These are phyloP conservation scores for Lobophora halterata DNA, from an alignment of 2,888 invertebrate species.

Conservation along the genomic window DNA sequence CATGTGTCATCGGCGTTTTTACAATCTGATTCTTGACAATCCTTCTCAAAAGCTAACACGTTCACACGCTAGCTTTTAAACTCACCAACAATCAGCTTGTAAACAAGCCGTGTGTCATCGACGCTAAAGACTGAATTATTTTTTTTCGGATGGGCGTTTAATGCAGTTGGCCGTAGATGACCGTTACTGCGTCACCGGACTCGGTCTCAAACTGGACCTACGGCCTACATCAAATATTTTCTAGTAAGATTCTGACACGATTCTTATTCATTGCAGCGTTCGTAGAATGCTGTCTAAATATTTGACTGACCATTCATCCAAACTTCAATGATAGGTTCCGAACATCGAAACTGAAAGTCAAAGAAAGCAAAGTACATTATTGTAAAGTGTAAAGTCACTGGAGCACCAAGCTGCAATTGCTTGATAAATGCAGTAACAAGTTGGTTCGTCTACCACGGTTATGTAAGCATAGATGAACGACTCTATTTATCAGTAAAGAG, in stretches of 20 bases:
- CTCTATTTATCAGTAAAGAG: neutral
- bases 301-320: conserved; percentile 28
- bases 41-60: too few relatives aligned
- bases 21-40: too few relatives aligned
- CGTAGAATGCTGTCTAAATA: too few relatives aligned
- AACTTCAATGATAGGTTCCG: conserved; percentile 36
- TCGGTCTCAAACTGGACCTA: conserved; percentile 9
- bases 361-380: conserved; percentile 60
- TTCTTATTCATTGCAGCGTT: conserved; percentile 15
- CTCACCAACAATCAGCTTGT: too few relatives aligned
- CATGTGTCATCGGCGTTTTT: too few relatives aligned
- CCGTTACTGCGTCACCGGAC: too few relatives aligned
- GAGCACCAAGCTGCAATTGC: conserved; percentile 69
- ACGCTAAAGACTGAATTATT: too few relatives aligned
- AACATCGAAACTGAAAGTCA: conserved; percentile 68
- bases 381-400: conserved; percentile 71
- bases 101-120: too few relatives aligned
- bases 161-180: too few relatives aligned
- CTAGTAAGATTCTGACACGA: conserved; percentile 7
- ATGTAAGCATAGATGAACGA: conserved; percentile 3
- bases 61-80: too few relatives aligned
- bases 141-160: too few relatives aligned
- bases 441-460: conserved; percentile 10
- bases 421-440: conserved; percentile 45
- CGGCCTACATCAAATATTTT: conserved; percentile 2